Evolutionary conservation across 2,113 vertebrate species (phyloP).

Genomic region (Prunella fulvescens): DNA sequence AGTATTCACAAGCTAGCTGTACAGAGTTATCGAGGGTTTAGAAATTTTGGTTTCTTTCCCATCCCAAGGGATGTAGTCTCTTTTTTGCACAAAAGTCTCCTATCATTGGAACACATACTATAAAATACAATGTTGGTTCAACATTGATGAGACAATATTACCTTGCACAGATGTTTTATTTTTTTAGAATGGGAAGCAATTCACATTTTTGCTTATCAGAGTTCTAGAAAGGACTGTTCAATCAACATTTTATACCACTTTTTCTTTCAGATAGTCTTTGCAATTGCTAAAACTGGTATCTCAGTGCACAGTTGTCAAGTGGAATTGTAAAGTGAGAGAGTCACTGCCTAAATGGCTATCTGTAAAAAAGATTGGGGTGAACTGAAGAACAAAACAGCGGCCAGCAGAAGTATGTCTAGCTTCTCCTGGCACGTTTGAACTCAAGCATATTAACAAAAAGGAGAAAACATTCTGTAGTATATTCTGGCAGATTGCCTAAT

Average conservation of each 20-base stretch:
- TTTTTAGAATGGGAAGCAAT: conserved; percentile 30
- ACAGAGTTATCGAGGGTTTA: background rate
- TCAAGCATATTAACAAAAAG: background rate
- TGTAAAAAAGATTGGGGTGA: background rate
- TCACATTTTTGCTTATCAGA: conserved; percentile 18
- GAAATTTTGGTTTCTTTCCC: background rate
- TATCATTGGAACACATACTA: background rate
- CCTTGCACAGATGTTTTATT: conserved; percentile 42
- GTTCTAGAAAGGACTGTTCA: conserved; percentile 19
- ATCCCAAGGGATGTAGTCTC: background rate
- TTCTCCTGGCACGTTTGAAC: background rate
- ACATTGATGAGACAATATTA: conserved; percentile 11
- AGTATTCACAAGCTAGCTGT: background rate
- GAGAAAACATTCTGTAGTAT: background rate
- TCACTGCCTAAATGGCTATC: background rate
- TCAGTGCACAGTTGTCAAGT: background rate
- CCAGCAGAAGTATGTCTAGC: background rate
- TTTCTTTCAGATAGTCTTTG: conserved; percentile 6
- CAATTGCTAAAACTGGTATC: conserved; percentile 29
- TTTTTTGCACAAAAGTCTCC: background rate
- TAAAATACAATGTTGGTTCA: conserved; percentile 26
- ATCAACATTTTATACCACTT: conserved; percentile 17
- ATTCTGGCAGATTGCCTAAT: background rate
- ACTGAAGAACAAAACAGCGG: background rate
- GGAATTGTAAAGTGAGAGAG: background rate